These are phyloP conservation scores for Prionailurus viverrinus DNA, from an alignment of 2,113 vertebrate genomes.

Conservation along the genomic window DNA sequence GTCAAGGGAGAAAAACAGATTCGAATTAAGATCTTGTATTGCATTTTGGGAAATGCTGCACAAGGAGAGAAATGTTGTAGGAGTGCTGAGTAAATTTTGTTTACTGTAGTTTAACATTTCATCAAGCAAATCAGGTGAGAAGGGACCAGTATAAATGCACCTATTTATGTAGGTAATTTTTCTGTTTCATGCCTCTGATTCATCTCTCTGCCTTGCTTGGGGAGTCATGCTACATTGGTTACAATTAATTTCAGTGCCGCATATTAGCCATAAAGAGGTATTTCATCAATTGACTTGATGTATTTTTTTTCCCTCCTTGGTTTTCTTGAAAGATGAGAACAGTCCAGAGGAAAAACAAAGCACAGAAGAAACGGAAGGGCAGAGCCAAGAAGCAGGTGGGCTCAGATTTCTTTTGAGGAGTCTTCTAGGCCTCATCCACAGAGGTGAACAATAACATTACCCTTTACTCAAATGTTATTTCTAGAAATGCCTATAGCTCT, in stretches of 20 bases:
- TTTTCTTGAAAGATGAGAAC: conserved; percentile 83
- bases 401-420: conserved; percentile 75
- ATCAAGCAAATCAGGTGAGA: conserved; percentile 60
- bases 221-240: conserved; percentile 74
- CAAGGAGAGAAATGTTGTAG: conserved; percentile 39
- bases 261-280: conserved; percentile 75
- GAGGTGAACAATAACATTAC: conserved; percentile 76
- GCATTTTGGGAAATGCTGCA: conserved; percentile 33
- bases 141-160: conserved; percentile 58
- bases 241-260: conserved; percentile 78
- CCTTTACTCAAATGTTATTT: conserved; percentile 70
- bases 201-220: conserved; percentile 68
- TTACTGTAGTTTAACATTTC: conserved; percentile 69
- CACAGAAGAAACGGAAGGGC: conserved; percentile 69
- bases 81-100: conserved; percentile 61
- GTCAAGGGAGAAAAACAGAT: conserved; percentile 37
- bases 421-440: conserved; percentile 73
- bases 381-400: conserved; percentile 86
- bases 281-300: conserved; percentile 77
- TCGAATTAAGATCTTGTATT: conserved; percentile 59
- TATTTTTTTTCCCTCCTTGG: conserved; percentile 63
- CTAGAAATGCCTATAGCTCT: conserved; percentile 70
- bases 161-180: conserved; percentile 57
- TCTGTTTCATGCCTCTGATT: conserved; percentile 72
- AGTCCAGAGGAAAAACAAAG: conserved; percentile 76